Percentiles rank a stretch among this genome's conserved stretches.
Conservation (phyloP, 2,797 vertebrate genomes). For the Gastrophryne carolinensis region DNA sequence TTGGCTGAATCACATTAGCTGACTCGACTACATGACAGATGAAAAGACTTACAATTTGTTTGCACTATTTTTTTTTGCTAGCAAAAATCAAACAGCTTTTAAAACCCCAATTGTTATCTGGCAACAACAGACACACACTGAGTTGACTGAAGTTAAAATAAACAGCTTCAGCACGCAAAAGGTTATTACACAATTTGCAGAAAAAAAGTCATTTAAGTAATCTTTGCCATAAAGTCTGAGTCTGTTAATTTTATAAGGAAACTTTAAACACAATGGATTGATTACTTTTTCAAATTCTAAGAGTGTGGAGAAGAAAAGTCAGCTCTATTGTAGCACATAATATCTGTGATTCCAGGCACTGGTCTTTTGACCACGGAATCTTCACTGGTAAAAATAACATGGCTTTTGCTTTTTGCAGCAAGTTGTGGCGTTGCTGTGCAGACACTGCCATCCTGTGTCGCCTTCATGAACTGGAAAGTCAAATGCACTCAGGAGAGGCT, state of each 20-base stretch:
- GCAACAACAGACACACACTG: constrained; percentile 52
- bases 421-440: constrained; percentile 42
- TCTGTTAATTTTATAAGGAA: constrained; percentile 63
- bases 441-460: constrained; percentile 47
- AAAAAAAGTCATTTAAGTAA: constrained; percentile 45
- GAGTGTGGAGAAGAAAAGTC: constrained; percentile 65
- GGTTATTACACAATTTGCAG: constrained; percentile 45
- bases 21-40: constrained; percentile 50
- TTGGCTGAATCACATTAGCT: constrained; percentile 48
- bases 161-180: constrained; percentile 49
- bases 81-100: constrained; percentile 52
- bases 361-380: constrained; percentile 62
- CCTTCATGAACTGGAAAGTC: neutral
- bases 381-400: constrained; percentile 52
- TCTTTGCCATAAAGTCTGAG: constrained; percentile 60
- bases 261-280: constrained; percentile 66
- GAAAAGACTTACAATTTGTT: constrained; percentile 50
- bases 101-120: constrained; percentile 52
- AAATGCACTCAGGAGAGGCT: neutral
- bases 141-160: constrained; percentile 52
- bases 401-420: constrained; percentile 55
- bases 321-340: constrained; percentile 65
- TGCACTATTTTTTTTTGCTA: constrained; percentile 48
- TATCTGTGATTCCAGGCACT: constrained; percentile 65
- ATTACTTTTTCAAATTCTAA: constrained; percentile 63